These are phyloP conservation scores for Cochlearius cochlearius DNA, from an alignment of 2,113 vertebrate species.

Conservation along the genomic window DNA sequence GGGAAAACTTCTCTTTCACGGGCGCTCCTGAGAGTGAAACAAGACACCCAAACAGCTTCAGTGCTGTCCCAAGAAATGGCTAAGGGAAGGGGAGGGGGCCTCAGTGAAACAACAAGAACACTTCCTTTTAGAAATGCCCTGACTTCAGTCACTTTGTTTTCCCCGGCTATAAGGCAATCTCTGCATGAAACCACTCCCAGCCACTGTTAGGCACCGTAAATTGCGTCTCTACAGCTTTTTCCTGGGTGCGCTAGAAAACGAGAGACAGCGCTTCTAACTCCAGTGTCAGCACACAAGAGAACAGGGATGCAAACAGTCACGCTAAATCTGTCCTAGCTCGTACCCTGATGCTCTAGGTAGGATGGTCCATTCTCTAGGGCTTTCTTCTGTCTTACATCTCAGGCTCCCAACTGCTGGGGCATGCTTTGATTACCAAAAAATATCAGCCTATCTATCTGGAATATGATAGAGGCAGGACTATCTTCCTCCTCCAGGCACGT, in stretches of 20 bases:
- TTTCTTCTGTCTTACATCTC: not conserved
- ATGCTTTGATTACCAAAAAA: not conserved
- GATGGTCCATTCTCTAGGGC: not conserved
- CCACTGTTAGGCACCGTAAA: not conserved
- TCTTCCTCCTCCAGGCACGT: not conserved
- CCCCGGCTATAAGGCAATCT: not conserved
- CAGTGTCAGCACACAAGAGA: not conserved
- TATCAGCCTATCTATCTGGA: not conserved
- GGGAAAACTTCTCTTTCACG: constrained; percentile 18
- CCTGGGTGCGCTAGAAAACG: not conserved
- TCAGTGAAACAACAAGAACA: not conserved
- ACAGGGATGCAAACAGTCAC: not conserved
- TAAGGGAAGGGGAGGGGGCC: not conserved
- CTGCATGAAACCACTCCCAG: not conserved
- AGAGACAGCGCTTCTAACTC: not conserved
- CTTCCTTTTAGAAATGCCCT: not conserved
- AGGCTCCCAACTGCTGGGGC: not conserved
- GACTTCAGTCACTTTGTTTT: not conserved
- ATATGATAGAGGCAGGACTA: not conserved
- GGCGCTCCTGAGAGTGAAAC: constrained; percentile 34
- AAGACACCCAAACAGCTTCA: not conserved
- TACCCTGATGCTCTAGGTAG: not conserved
- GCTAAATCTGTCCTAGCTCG: not conserved
- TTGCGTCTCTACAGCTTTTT: not conserved
- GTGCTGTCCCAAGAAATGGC: not conserved